phyloP scores from a whole-genome alignment of 2,888 invertebrate genomes.

The Liposcelis brunnea region DNA sequence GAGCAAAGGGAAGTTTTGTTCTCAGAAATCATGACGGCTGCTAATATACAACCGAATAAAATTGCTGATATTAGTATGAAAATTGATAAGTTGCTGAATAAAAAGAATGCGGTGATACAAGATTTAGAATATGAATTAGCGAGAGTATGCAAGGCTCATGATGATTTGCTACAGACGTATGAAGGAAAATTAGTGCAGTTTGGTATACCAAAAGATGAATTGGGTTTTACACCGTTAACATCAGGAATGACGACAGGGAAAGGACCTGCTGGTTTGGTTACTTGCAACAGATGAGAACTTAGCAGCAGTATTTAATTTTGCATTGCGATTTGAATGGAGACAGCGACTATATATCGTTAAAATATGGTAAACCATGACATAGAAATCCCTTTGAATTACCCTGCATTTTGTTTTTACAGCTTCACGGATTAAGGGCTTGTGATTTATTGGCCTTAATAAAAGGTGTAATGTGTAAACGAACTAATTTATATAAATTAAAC shows the following conservation, averaged over 20 bases:
- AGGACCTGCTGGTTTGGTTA: constrained; percentile 58
- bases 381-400: too few species aligned
- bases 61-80: constrained; percentile 35
- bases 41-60: constrained; percentile 35
- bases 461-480: too few species aligned
- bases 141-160: constrained; percentile 66
- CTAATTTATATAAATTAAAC: too few species aligned
- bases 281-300: constrained; percentile 31
- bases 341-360: too few species aligned
- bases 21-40: constrained; percentile 43
- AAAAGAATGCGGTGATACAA: constrained; percentile 65
- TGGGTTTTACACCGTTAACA: constrained; percentile 58
- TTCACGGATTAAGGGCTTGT: too few species aligned
- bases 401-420: too few species aligned
- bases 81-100: constrained; percentile 46
- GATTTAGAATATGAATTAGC: constrained; percentile 70
- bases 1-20: constrained; percentile 53
- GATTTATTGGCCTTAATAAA: too few species aligned
- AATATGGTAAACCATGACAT: too few species aligned
- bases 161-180: constrained; percentile 62
- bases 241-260: constrained; percentile 31
- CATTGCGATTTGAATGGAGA: too few species aligned
- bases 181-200: constrained; percentile 61
- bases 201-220: constrained; percentile 59
- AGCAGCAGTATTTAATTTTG: too few species aligned